Evolutionary conservation across 2,113 vertebrate species (phyloP), one percentile per base, ranked within the genome.

Genomic region (Nipponia nippon): DNA sequence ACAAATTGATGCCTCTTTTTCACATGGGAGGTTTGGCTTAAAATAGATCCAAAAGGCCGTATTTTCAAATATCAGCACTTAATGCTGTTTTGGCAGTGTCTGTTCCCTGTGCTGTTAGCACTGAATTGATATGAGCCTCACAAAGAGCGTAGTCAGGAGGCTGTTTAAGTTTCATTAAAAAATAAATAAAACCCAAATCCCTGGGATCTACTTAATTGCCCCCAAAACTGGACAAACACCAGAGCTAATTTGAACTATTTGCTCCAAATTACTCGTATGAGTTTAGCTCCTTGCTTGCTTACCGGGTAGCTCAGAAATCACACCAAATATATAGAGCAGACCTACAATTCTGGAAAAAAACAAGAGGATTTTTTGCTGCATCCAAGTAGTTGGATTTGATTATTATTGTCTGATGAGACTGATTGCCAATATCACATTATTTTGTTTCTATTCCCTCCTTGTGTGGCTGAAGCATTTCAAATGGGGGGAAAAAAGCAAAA

Each of bases 191-290:
- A 5, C 18, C 7, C 27, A 66, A 18, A 10, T 93, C 86, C 73
- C 70, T 76, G n/a, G 40, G 53, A 83, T 91, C 77, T 72, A 70
- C 22, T 76, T 92, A 87, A 91, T 42, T 79, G 15, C 32, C 53
- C 83, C 62, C 2, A 29, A 89, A 94, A 79, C 65, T 91, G 93
- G 66, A 76, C 62, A 76, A 95, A 65, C 26, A 91, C 40, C 69
- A 89, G 73, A 94, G 42, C 52, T 70, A 86, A 92, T 88, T 34
- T 86, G 82, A 94, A 88, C 17, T 88, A 49, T 93, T 94, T 90
- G 46, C 53, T 91, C 34, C 72, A 92, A 87, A 84, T 72, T 63
- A 42, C 40, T 90, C 53, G 34, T 40, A 42, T 62, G 76, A 96
- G 32, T 88, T 94, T 72, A 80, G 82, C 13, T 83, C 20, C 29